Conservation (phyloP, 2,113 vertebrate species). For the Pluvialis apricaria region DNA sequence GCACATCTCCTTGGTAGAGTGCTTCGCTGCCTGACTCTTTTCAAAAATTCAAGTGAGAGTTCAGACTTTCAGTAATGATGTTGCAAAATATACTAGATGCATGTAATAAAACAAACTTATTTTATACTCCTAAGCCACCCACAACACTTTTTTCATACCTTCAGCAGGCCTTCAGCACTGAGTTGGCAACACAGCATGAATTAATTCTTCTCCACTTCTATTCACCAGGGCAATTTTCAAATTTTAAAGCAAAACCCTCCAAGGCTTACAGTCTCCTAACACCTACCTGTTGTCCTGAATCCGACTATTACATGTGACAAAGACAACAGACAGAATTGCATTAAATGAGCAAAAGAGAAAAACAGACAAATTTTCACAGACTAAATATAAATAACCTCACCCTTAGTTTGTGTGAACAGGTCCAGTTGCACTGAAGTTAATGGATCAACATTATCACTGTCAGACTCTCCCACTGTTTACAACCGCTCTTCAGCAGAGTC, state of each 20-base stretch:
- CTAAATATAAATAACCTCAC: neutral
- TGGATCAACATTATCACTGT: fast-evolving
- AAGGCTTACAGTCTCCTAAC: neutral
- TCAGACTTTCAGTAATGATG: neutral
- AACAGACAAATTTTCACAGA: neutral
- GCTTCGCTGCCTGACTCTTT: neutral
- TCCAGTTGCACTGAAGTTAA: neutral
- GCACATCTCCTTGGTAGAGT: neutral
- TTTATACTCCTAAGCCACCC: neutral
- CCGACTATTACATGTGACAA: neutral
- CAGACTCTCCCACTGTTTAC: neutral
- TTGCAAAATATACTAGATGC: neutral
- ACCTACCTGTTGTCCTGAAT: neutral
- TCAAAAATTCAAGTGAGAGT: neutral
- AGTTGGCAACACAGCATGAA: neutral
- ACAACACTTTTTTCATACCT: neutral
- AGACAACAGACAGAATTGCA: neutral
- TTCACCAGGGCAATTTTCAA: neutral
- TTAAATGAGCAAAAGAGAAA: neutral
- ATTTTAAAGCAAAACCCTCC: neutral
- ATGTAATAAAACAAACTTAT: neutral
- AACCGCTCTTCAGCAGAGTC: neutral
- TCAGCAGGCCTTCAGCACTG: neutral
- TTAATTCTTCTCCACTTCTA: neutral
- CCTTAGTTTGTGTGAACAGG: neutral